phyloP scores from a whole-genome alignment of 1,140 invertebrate genomes.

The Drosophila pallidifrons region DNA sequence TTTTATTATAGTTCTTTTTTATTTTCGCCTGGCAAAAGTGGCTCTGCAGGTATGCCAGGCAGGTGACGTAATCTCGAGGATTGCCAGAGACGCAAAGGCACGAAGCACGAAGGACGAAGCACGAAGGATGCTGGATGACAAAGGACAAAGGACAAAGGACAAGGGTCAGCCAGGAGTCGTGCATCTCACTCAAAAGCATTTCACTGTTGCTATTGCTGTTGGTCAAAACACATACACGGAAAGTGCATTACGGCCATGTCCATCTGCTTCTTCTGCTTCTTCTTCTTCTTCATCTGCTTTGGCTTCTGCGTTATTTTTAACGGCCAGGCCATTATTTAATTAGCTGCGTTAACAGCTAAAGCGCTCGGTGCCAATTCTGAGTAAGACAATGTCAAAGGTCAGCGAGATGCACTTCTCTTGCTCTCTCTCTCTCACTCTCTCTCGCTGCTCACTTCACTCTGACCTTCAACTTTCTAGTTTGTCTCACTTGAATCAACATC shows the following conservation, averaged over 20 bases:
- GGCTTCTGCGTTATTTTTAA: slow-evolving; percentile 26
- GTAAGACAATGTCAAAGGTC: slow-evolving; percentile 39
- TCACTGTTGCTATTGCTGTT: slow-evolving; percentile 34
- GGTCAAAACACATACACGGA: slow-evolving; percentile 61
- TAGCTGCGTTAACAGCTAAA: slow-evolving; percentile 50
- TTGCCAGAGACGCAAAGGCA: no score
- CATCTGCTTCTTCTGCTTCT: slow-evolving; percentile 5
- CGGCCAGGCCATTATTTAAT: slow-evolving; percentile 61
- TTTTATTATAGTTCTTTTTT: background rate
- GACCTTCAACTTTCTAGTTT: no score
- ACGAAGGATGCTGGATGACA: no score
- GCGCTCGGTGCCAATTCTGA: slow-evolving; percentile 43
- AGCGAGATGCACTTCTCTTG: background rate
- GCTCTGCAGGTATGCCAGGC: slow-evolving; percentile 40
- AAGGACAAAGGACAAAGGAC: background rate
- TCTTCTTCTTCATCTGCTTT: background rate
- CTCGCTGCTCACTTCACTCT: no score
- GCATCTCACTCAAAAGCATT: slow-evolving; percentile 19
- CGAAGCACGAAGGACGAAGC: no score
- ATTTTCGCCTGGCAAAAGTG: background rate
- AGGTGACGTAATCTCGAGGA: no score
- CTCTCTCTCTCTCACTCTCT: background rate
- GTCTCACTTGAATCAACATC: no score
- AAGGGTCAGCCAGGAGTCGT: background rate
- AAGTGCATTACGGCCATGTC: slow-evolving; percentile 70